phyloP scores from a whole-genome alignment of 2,797 vertebrate genomes.

The Halcyon chelicuti region DNA sequence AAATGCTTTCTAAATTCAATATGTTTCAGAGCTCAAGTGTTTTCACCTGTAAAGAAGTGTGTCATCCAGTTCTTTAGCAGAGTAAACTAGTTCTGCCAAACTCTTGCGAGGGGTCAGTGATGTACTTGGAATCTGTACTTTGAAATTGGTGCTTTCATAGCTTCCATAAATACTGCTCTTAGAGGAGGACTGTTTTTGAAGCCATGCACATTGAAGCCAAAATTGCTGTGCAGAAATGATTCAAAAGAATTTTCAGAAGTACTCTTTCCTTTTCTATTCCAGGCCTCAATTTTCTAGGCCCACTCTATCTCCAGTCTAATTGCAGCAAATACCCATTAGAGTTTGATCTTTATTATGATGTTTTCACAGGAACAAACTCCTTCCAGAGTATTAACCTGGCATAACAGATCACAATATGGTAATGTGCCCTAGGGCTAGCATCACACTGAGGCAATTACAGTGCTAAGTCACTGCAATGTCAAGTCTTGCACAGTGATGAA shows the following conservation, averaged over 20 bases:
- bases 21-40: neutral
- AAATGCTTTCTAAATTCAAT: neutral
- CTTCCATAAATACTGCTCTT: neutral
- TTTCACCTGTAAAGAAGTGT: neutral
- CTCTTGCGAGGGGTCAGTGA: neutral
- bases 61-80: neutral
- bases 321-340: neutral
- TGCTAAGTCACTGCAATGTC: neutral
- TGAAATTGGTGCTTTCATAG: neutral
- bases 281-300: neutral
- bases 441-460: neutral
- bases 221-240: neutral
- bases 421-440: neutral
- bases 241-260: neutral
- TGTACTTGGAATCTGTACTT: neutral
- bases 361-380: neutral
- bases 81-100: neutral
- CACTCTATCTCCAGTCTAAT: neutral
- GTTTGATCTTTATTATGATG: neutral
- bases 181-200: neutral
- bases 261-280: neutral
- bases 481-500: neutral
- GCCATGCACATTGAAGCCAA: neutral
- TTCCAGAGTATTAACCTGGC: neutral
- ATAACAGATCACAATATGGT: neutral